phyloP scores from a whole-genome alignment of 2,797 vertebrate species.

The Scomberomorus guttatus region DNA sequence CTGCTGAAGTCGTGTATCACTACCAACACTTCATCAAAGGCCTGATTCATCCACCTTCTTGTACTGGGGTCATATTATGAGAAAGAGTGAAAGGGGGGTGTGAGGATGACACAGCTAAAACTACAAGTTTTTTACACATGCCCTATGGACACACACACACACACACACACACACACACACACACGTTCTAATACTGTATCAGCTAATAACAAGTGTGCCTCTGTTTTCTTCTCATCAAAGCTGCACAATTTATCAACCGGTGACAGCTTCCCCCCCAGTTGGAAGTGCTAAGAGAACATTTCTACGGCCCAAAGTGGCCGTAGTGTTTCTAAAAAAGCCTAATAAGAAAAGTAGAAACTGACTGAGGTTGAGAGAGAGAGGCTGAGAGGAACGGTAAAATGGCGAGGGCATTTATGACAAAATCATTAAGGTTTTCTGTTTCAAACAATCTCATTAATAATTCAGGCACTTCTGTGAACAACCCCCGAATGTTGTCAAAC shows the following conservation, averaged over 20 bases:
- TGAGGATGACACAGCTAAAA: background rate
- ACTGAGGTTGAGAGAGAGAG: background rate
- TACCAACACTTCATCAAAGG: background rate
- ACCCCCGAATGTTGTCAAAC: background rate
- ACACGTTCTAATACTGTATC: too few relatives aligned
- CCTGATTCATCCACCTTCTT: conserved; percentile 3
- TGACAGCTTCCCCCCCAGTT: conserved; percentile 8
- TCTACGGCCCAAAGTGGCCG: conserved; percentile 47
- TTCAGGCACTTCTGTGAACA: background rate
- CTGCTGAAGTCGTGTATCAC: background rate
- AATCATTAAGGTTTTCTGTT: background rate
- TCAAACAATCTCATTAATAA: conserved; percentile 20
- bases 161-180: too few relatives aligned
- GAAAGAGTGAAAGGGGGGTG: background rate
- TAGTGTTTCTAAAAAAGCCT: conserved; percentile 48
- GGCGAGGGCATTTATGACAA: background rate
- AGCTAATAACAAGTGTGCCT: conserved; percentile 32
- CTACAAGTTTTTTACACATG: background rate
- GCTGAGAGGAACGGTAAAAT: background rate
- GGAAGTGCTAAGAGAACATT: conserved; percentile 14
- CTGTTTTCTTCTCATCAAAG: conserved; percentile 40
- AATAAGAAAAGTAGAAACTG: background rate
- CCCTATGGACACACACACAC: background rate
- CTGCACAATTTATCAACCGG: conserved; percentile 33
- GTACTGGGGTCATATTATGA: background rate